These are phyloP conservation scores for Alcis repandata DNA, from an alignment of 2,888 invertebrate species.

Conservation along the genomic window DNA sequence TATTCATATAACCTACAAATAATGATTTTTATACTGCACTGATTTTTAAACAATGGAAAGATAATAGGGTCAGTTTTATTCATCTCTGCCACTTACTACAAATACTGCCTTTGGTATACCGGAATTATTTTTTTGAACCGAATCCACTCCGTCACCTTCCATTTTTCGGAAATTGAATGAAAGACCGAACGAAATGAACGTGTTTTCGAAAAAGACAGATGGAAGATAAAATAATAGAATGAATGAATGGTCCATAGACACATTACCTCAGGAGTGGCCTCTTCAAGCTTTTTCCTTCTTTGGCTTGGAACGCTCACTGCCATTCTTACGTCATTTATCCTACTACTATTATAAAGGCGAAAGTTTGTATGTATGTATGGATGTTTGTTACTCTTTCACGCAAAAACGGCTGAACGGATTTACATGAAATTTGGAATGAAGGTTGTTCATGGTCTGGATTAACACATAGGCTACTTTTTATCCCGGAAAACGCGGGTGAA, in stretches of 20 bases:
- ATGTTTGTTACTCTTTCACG: too few relatives aligned
- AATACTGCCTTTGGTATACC: conserved; percentile 96
- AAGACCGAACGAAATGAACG: neutral
- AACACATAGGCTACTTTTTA: too few relatives aligned
- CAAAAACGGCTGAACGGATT: too few relatives aligned
- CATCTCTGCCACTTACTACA: conserved; percentile 88
- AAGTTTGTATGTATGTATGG: too few relatives aligned
- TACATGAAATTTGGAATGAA: too few relatives aligned
- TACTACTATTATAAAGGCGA: too few relatives aligned
- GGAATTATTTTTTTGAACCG: conserved; percentile 89
- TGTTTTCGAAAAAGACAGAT: neutral
- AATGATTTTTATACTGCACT: neutral
- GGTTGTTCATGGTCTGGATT: too few relatives aligned
- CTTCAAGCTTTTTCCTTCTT: too few relatives aligned
- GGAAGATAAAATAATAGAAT: neutral
- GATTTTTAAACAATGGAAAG: neutral
- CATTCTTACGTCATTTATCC: too few relatives aligned
- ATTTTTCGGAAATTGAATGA: conserved; percentile 55
- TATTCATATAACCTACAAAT: conserved; percentile 35
- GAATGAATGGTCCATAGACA: neutral
- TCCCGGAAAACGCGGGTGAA: too few relatives aligned
- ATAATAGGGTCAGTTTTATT: neutral
- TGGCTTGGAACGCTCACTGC: too few relatives aligned
- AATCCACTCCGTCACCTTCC: conserved; percentile 76
- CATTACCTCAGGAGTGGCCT: too few relatives aligned